Base-by-base conservation (phyloP, 2,797 vertebrate species). In the Pangasius djambal region DNA sequence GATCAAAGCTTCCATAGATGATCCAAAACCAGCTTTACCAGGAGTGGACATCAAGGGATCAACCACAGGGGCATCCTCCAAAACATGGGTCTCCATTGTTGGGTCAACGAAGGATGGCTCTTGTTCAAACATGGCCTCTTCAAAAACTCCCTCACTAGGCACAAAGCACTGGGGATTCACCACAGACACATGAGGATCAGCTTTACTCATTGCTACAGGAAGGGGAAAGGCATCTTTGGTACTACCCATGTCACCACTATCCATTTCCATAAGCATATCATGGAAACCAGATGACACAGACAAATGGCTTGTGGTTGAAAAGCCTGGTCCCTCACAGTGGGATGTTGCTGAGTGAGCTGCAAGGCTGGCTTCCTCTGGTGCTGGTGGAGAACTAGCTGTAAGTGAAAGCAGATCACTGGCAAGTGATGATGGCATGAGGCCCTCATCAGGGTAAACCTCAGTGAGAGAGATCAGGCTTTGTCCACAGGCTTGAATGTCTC, bases 341-440 rank as follows among this genome's bases (percentile, higher is more conserved):
- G 94, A 93, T 93, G 95, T 94, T 0, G 93, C 93, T 82, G 94
- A 93, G 0, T 93, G 94, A 77, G 93, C 40, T 1, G 94, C 93
- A 34, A 95, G 94, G 89, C 92, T 94, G 61, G 94, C 89, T 28
- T 91, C 92, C 57, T 93, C 31, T 31, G 94, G 92, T 83, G 86
- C 75, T 6, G 57, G 94, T 16, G 94, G 89, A 12, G 91, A 22
- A 83, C 91, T 40, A 55, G 86, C 79, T 0, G 91, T 89, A 86
- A 94, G 65, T 16, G 94, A 93, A 85, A 94, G 93, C 1, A 95
- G 89, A 85, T 95, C 95, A 77, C 94, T 83, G 2, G 94, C 91
- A 85, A 95, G 74, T 1, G 95, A 93, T 18, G 90, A 50, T 31
- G 94, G 91, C 34, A 94, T 82, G n/a, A 92, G 61, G 31, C 67